phyloP scores from a whole-genome alignment of 2,113 vertebrate genomes.

The Tenebrosternarchus preto region DNA sequence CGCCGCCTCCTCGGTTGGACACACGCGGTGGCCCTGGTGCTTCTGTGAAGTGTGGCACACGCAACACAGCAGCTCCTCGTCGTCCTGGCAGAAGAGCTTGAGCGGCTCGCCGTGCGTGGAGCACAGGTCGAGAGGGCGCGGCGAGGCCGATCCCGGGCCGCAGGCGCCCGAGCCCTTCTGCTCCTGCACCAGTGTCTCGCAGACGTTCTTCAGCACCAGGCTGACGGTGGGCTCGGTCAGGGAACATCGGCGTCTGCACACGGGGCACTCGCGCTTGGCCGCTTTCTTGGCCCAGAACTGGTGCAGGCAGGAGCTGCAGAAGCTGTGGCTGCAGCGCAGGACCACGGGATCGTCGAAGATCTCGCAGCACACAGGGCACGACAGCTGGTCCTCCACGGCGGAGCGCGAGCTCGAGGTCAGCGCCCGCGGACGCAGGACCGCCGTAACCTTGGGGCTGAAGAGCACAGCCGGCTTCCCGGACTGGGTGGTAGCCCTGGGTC shows the following conservation, averaged over 20 bases:
- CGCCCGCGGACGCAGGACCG: conserved; percentile 63
- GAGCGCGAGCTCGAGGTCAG: conserved; percentile 62
- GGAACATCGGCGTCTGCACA: conserved; percentile 73
- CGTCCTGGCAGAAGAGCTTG: conserved; percentile 77
- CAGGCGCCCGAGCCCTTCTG: conserved; percentile 43
- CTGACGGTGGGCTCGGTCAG: conserved; percentile 74
- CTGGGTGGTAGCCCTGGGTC: conserved; percentile 74
- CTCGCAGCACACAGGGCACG: conserved; percentile 78
- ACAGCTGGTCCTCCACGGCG: conserved; percentile 72
- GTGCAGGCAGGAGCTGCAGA: conserved; percentile 75
- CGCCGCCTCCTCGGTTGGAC: conserved; percentile 75
- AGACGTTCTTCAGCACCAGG: conserved; percentile 75
- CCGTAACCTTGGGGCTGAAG: conserved; percentile 58
- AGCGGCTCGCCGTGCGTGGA: conserved; percentile 67
- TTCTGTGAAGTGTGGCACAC: conserved; percentile 78
- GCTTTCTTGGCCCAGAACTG: conserved; percentile 76
- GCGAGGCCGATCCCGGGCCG: background rate
- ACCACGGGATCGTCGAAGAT: conserved; percentile 78
- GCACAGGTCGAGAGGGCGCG: conserved; percentile 60
- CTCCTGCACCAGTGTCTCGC: conserved; percentile 71
- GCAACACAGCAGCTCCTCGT: conserved; percentile 74
- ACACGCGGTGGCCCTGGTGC: conserved; percentile 74
- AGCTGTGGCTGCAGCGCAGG: conserved; percentile 81
- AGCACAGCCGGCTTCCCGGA: conserved; percentile 65
- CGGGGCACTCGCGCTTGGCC: conserved; percentile 71